Evolutionary conservation across 2,888 invertebrate genomes (phyloP), one percentile per base, ranked within the genome.

Genomic region (Chymomyza procnemis): DNA sequence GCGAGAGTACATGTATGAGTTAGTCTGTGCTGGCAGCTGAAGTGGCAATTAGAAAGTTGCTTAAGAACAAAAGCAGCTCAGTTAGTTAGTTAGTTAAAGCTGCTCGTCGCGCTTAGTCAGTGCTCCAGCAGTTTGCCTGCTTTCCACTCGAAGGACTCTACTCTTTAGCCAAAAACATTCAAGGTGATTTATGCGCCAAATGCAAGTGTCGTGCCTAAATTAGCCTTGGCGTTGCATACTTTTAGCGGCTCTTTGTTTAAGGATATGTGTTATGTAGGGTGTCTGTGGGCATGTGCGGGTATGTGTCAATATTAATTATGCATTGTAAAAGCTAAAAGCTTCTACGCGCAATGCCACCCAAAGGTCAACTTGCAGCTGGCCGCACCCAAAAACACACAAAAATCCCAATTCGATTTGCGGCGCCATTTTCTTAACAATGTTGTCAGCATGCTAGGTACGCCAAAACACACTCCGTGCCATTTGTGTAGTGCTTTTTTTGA

Each of bases 31-130:
- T 73, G 67, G 54, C 52, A 46, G 61, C 79, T 74, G 75, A 80
- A 84, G 84, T 82, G 84, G 81, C 84, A 81, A 81, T 84, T 84
- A 82, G 80, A 78, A 84, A 84, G 81, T 81, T 78, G 79, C 76
- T 75, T 74, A 73, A 79, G 73, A 80, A 80, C 73, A 74, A 81
- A 75, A 73, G 81, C 58, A 61, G 63, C 71, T 66, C 66, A 70
- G 69, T 65, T 72, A 67, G 71, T 65, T 72, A 67, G 71, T 68
- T 72, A 69, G 74, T 58, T 64, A 46, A n/a, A 57, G 41, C 41
- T 34, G 4, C 18, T 46, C 21, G 50, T 41, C 66, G 66, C 70
- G 12, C 12, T 41, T 41, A 12, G 34, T 14, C 12, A 41, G 12
- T 3, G 34, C 34, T 5, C 3, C 46, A 16, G 3, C 3, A n/a